Percentiles rank a stretch among this genome's conserved stretches.
These are phyloP conservation scores for Polylopha cassiicola DNA, from an alignment of 2,888 invertebrate genomes.

Conservation along the genomic window DNA sequence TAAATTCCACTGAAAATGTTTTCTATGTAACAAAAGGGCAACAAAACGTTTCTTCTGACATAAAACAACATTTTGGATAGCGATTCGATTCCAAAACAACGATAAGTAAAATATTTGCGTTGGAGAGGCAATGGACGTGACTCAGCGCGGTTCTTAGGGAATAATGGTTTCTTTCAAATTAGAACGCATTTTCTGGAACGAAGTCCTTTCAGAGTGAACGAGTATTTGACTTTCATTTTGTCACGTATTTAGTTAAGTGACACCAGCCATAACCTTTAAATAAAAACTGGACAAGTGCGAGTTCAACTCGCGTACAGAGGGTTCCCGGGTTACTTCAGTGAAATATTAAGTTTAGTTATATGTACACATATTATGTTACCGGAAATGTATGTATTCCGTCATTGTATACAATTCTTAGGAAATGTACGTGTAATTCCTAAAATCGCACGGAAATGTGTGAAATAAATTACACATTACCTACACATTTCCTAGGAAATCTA, in stretches of 20 bases:
- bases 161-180: slow-evolving; percentile 49
- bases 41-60: slow-evolving; percentile 32
- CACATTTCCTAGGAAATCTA: no score
- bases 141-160: slow-evolving; percentile 37
- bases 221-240: slow-evolving; percentile 41
- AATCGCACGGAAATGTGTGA: no score
- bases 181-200: slow-evolving; percentile 41
- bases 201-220: slow-evolving; percentile 36
- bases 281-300: neutral
- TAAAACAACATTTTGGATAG: slow-evolving; percentile 34
- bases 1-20: no score
- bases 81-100: slow-evolving; percentile 38
- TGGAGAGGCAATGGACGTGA: slow-evolving; percentile 46
- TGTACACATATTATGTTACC: no score
- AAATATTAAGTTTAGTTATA: no score
- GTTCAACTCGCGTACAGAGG: neutral
- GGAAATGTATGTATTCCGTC: no score
- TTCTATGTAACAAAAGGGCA: slow-evolving; percentile 29
- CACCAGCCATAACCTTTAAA: slow-evolving; percentile 22
- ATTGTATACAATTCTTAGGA: no score
- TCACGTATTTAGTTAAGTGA: slow-evolving; percentile 33
- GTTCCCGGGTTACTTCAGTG: no score
- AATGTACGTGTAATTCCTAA: no score
- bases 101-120: slow-evolving; percentile 39
- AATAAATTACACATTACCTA: no score